Percentiles rank a stretch among this genome's conserved stretches.
Conservation (phyloP, 2,113 vertebrate genomes). For the Anolis sagrei region DNA sequence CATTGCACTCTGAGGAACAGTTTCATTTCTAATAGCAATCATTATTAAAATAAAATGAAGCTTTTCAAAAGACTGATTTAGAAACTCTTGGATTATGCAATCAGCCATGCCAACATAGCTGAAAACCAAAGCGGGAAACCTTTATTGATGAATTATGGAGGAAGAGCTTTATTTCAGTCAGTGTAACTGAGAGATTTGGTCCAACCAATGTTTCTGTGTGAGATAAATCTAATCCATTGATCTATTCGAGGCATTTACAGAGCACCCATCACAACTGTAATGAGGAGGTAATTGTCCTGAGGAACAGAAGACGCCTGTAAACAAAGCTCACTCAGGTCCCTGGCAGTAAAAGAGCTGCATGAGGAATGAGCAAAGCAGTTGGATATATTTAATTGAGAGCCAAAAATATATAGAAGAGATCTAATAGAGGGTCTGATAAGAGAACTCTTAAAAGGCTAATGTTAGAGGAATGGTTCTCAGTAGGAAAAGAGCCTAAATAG, state of each 20-base stretch:
- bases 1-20: background rate
- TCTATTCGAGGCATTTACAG: conserved; percentile 25
- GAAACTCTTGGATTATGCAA: conserved; percentile 28
- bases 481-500: background rate
- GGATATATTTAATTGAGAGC: background rate
- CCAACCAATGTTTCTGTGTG: background rate
- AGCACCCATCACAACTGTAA: conserved; percentile 19
- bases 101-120: background rate
- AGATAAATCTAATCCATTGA: conserved; percentile 34
- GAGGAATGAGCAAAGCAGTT: background rate
- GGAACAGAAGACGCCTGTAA: conserved; percentile 18
- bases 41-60: conserved; percentile 14
- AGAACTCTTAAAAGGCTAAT: background rate
- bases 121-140: background rate
- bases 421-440: background rate
- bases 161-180: background rate
- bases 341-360: background rate
- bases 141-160: conserved; percentile 3
- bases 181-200: conserved; percentile 13
- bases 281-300: conserved; percentile 29
- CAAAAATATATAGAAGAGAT: no score
- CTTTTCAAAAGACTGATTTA: conserved; percentile 36
- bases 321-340: conserved; percentile 9
- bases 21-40: background rate
- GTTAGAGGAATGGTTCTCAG: background rate